Percentiles rank a stretch among this genome's conserved stretches.
These are phyloP conservation scores for Dicyrtoma fusca DNA, from an alignment of 2,888 invertebrate genomes.

Conservation along the genomic window DNA sequence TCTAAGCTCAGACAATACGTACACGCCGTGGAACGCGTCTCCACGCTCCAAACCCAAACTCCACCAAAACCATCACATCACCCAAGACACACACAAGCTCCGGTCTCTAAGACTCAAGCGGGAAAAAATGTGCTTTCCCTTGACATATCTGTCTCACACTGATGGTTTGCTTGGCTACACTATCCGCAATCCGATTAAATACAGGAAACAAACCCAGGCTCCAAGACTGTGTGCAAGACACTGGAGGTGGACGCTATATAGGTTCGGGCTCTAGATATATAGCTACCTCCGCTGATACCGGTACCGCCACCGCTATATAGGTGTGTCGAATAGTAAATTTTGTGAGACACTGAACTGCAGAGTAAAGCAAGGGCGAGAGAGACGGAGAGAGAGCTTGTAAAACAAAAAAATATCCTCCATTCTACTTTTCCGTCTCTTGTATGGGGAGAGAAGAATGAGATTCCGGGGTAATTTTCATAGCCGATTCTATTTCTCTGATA, in stretches of 20 bases:
- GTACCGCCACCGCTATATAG: neutral
- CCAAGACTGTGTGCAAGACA: neutral
- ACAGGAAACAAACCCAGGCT: neutral
- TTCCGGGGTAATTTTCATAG: constrained; percentile 41
- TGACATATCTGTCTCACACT: constrained; percentile 25
- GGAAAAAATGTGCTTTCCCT: constrained; percentile 24
- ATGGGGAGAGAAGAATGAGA: constrained; percentile 13
- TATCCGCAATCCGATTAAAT: constrained; percentile 31
- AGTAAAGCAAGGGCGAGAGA: neutral
- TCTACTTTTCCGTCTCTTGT: neutral
- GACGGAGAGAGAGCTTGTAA: constrained; percentile 1
- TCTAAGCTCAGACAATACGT: too few species aligned
- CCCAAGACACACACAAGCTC: neutral
- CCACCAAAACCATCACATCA: too few species aligned
- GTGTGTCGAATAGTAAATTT: neutral
- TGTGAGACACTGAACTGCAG: neutral
- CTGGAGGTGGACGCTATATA: neutral
- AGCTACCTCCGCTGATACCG: too few species aligned
- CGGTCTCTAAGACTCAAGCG: neutral
- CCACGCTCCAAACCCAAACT: too few species aligned
- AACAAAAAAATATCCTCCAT: constrained; percentile 15
- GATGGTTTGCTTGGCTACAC: constrained; percentile 22
- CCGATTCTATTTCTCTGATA: constrained; percentile 38
- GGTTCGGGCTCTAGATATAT: neutral
- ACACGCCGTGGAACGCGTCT: too few species aligned